Percentiles rank a stretch among this genome's conserved stretches.
These are phyloP conservation scores for Entelurus aequoreus DNA, from an alignment of 2,113 vertebrate genomes.

Conservation along the genomic window DNA sequence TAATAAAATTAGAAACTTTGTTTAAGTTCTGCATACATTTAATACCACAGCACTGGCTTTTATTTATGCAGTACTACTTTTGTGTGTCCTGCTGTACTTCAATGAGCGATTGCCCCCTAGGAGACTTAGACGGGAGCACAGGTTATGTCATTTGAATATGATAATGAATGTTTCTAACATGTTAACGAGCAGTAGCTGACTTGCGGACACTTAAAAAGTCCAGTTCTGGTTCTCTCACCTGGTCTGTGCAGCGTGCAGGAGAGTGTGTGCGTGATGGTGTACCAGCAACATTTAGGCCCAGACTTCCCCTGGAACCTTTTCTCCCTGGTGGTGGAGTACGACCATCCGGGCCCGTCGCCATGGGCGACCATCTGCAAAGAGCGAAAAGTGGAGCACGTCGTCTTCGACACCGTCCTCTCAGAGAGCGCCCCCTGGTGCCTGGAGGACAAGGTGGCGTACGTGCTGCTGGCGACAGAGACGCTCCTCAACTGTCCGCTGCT, in stretches of 20 bases:
- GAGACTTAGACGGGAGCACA: too few relatives aligned
- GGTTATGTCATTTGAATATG: too few relatives aligned
- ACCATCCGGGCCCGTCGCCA: constrained; percentile 75
- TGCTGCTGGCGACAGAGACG: constrained; percentile 82
- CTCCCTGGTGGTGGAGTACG: constrained; percentile 83
- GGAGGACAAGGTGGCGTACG: constrained; percentile 77
- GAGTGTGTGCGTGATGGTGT: constrained; percentile 73
- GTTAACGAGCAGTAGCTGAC: too few relatives aligned
- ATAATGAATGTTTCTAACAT: too few relatives aligned
- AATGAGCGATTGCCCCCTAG: too few relatives aligned
- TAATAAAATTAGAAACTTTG: too few relatives aligned
- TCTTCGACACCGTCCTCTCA: constrained; percentile 72
- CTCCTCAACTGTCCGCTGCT: constrained; percentile 76
- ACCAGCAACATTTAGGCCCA: constrained; percentile 76
- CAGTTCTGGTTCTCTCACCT: background rate
- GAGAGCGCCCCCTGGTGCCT: constrained; percentile 23
- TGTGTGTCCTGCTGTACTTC: too few relatives aligned
- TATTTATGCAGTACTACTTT: too few relatives aligned
- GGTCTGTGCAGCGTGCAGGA: constrained; percentile 57
- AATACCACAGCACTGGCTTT: too few relatives aligned
- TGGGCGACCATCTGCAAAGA: constrained; percentile 78
- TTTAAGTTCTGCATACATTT: too few relatives aligned
- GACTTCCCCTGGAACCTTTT: constrained; percentile 87
- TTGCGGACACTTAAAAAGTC: too few relatives aligned
- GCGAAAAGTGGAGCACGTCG: constrained; percentile 70